Evolutionary conservation across 2,113 vertebrate genomes (phyloP), one percentile per base, ranked within the genome.

Genomic region (Pseudorectes ferrugineus): DNA sequence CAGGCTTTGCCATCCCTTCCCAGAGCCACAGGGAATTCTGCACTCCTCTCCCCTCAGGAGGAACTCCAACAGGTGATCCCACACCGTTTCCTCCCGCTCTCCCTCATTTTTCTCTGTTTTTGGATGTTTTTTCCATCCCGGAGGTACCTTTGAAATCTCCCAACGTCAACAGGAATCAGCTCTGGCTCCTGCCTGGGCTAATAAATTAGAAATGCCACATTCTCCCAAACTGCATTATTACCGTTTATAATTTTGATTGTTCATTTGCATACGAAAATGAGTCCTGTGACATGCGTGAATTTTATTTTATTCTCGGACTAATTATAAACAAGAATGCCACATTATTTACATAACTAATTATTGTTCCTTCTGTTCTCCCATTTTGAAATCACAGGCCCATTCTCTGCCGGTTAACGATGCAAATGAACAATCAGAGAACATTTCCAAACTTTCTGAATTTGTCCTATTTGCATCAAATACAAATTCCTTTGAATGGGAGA

Each of bases 291-390:
- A 99, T 98, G 98, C 98, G 94, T 98, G 98, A 98, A 98, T 99
- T 98, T 98, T 97, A 98, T 97, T 97, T 98, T 98, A 98, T 98
- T 98, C 98, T 98, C 98, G 98, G 98, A 99, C 99, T 99, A 99
- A 99, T 99, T 99, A 99, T 99, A 99, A 99, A 99, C 99, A 99
- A 99, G 99, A 99, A 99, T 98, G 99, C 98, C 99, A 99, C 98
- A 99, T 99, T 99, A 99, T 99, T 99, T 99, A 99, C 99, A 99
- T 99, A 99, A 99, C 99, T 99, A 99, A 99, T 99, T 99, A 99
- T 99, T 99, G 98, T 99, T 99, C 99, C 99, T 99, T 99, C 98
- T 99, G 99, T 99, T 99, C 98, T 98, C 96, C 95, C 91, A 76
- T 97, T 98, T 98, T 97, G 93, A 97, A 98, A 98, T 97, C 76